Evolutionary conservation across 2,113 vertebrate species (phyloP), one percentile per base, ranked within the genome.

Genomic region (Pica pica): DNA sequence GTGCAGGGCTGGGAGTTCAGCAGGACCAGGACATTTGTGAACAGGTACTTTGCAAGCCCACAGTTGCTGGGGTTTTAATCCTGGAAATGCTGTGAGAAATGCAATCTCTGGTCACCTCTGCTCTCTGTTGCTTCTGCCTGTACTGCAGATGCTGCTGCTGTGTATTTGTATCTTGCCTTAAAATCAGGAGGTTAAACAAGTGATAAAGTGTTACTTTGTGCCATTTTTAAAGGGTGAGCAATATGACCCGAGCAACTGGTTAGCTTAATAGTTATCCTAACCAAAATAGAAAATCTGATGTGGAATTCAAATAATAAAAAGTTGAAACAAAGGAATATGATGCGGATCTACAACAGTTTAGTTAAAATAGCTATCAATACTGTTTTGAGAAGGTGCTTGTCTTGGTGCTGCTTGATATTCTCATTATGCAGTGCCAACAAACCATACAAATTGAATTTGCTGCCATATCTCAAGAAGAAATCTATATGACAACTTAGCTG

Each of bases 21-120:
- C 27, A n/a, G 52, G 47, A 50, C 7, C 14, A 6, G 57, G 49
- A 13, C 16, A 3, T 10, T 28, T 35, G 42, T 2, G 0, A 20
- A 35, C 11, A 0, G 10, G 17, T 52, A 3, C 13, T 59, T 67
- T 7, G 19, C 5, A 20, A 73, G 24, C 11, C 42, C 7, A 0
- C 4, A 3, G n/a, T 8, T 53, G 13, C 23, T 75, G 17, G 10
- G 8, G 20, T 56, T 68, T 86, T 13, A 35, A 3, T 33, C 7
- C 23, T 67, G 41, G 46, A 83, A 81, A 15, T 31, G 44, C 60
- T 2, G 0, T 41, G 71, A 53, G 53, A 75, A 63, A 22, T 7
- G 21, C 0, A 0, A 9, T 31, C 31, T 35, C 33, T 30, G 21
- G 21, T 39, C 35, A 11, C 21, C 1, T 1, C 24, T 21, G 71